These are phyloP conservation scores for Troides aeacus DNA, from an alignment of 2,888 invertebrate species.

Conservation along the genomic window DNA sequence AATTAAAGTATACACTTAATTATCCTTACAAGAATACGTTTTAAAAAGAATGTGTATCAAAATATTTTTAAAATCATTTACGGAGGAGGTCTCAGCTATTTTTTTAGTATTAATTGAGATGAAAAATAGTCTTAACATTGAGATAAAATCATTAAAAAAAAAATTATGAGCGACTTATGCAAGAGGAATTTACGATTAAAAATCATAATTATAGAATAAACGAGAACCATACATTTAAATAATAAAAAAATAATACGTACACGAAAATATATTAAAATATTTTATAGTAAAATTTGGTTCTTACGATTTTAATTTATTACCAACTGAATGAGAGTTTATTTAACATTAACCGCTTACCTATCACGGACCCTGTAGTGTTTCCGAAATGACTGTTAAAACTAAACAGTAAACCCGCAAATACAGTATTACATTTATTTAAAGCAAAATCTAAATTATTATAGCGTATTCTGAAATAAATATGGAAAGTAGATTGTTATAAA, in stretches of 20 bases:
- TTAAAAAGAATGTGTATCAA: background rate
- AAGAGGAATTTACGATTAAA: too few relatives aligned
- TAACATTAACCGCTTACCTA: constrained; percentile 13
- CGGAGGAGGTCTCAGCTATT: too few relatives aligned
- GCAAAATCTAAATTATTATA: constrained; percentile 13
- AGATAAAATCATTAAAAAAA: too few relatives aligned
- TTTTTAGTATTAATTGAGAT: too few relatives aligned
- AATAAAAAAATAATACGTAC: background rate
- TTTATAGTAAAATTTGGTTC: background rate
- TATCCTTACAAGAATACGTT: background rate
- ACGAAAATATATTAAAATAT: background rate
- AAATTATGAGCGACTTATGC: too few relatives aligned
- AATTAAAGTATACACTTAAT: background rate
- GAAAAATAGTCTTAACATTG: too few relatives aligned
- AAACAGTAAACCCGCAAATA: constrained; percentile 2
- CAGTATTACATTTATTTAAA: background rate
- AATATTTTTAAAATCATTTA: background rate
- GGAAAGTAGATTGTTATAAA: constrained; percentile 31
- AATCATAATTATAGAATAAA: too few relatives aligned
- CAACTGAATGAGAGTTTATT: background rate
- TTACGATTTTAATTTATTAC: background rate
- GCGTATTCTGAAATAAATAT: constrained; percentile 12
- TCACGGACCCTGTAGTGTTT: constrained; percentile 24
- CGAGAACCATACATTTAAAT: background rate
- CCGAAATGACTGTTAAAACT: constrained; percentile 17